Conservation (phyloP, 1,140 invertebrate species). For the Bombus sibiricus region DNA sequence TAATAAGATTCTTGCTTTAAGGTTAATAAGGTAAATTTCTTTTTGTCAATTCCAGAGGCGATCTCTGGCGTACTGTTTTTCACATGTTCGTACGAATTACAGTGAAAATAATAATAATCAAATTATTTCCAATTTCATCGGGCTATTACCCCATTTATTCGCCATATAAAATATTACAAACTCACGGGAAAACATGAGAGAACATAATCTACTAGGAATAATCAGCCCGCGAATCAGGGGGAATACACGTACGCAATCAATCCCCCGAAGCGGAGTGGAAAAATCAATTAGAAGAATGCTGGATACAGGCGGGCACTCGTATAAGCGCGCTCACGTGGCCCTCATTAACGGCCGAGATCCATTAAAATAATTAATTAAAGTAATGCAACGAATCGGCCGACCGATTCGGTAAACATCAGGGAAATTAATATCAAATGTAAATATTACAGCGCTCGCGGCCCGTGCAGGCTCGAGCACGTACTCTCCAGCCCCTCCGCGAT, state of each 20-base stretch:
- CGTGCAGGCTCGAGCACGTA: constrained; percentile 48
- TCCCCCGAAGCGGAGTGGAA: not conserved
- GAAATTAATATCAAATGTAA: constrained; percentile 68
- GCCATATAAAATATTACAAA: not conserved
- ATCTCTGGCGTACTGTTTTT: too few relatives aligned
- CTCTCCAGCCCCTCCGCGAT: constrained; percentile 10
- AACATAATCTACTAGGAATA: not conserved
- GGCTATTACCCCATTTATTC: too few relatives aligned
- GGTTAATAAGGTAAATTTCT: too few relatives aligned
- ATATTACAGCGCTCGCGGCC: constrained; percentile 39
- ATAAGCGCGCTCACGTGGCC: not conserved
- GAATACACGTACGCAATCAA: not conserved
- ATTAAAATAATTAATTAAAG: constrained; percentile 70
- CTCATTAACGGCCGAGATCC: constrained; percentile 43
- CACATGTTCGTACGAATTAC: too few relatives aligned
- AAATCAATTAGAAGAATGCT: not conserved
- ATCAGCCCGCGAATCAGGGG: not conserved
- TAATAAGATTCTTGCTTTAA: too few relatives aligned
- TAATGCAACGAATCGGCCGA: constrained; percentile 62
- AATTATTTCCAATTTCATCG: too few relatives aligned
- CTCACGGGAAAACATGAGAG: not conserved
- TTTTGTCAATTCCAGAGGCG: too few relatives aligned
- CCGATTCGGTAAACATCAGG: constrained; percentile 55
- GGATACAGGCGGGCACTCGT: not conserved
- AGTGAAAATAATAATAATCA: too few relatives aligned